Evolutionary conservation across 2,797 vertebrate species (phyloP), one percentile per base, ranked within the genome.

Genomic region (Morelia viridis): DNA sequence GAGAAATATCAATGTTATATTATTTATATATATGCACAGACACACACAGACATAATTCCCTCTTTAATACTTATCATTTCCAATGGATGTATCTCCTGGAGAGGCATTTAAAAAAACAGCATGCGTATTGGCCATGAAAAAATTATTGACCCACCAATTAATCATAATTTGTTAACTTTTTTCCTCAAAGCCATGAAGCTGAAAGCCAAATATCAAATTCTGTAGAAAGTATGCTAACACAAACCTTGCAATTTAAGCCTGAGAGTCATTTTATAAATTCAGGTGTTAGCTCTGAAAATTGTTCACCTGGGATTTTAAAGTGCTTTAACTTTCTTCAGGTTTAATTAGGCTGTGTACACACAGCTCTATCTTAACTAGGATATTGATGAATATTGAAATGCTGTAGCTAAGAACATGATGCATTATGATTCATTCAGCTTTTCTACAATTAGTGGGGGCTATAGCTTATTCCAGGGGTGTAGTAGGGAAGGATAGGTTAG

Each of bases 11-110:
- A 76, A 19, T 22, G 41, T 41, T 41, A 31, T 19, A 41, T 0
- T 22, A 76, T 41, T 41, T 76, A 76, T 76, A 76, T 41, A 22
- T 41, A 41, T 41, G 31, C 31, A 41, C 7, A 64, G 91, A 5
- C 89, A 88, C 85, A 87, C 0, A 0, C 86, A 92, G 88, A 65
- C 31, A 92, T 89, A 94, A 95, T 92, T 92, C 92, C 71, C 84
- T 28, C 86, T 89, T 96, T 92, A 88, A 0, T 88, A 93, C 90
- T 92, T 95, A 15, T 85, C 68, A 96, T 89, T 87, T 46, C 76
- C 2, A 31, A 53, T 61, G 56, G 92, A 60, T 62, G 68, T 94
- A 93, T 93, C 17, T 91, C 89, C 41, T 53, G 50, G 35, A 57
- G 1, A 85, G 50, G 5, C 24, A 57, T 88, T 35, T 28, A 64